These are phyloP conservation scores for Thamnophis sirtalis DNA, from an alignment of 2,113 vertebrate species.

Conservation along the genomic window DNA sequence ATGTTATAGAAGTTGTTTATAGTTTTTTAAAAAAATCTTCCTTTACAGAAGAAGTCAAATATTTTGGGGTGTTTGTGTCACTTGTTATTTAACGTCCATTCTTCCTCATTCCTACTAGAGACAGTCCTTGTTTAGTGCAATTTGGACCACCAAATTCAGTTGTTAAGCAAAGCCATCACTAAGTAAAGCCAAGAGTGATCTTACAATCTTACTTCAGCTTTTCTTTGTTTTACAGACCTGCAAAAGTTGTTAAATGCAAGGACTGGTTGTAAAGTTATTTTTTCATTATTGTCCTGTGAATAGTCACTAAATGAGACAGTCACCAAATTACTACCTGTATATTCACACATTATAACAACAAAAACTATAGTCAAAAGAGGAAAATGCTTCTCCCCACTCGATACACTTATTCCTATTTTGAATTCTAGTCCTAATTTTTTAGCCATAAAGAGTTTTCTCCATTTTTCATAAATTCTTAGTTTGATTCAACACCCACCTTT, in stretches of 20 bases:
- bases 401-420: neutral
- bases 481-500: slow-evolving; percentile 73
- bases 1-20: neutral
- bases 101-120: neutral
- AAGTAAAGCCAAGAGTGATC: neutral
- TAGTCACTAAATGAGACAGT: neutral
- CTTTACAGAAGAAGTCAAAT: neutral
- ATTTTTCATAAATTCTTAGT: neutral
- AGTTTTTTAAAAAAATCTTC: neutral
- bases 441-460: neutral
- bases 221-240: neutral
- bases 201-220: neutral
- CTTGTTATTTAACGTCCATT: neutral
- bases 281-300: neutral
- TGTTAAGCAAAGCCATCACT: neutral
- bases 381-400: neutral
- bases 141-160: neutral
- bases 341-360: neutral
- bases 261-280: neutral
- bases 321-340: neutral
- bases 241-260: neutral
- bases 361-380: neutral
- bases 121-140: neutral
- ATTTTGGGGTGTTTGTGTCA: neutral
- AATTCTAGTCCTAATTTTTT: neutral